Conservation (phyloP, 2,797 vertebrate species). For the Hyperoplus immaculatus region DNA sequence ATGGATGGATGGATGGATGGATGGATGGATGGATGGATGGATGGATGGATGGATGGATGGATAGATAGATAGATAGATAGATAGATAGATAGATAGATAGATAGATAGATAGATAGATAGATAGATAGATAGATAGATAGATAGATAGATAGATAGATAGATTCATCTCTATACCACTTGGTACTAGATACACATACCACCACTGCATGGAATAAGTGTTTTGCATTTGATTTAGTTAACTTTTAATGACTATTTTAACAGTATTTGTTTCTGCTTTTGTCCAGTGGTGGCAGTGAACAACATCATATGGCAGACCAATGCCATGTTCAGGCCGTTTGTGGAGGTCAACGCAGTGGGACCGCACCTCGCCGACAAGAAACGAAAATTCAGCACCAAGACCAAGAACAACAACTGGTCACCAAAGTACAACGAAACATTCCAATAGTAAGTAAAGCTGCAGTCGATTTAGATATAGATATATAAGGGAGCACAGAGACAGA, state of each 20-base stretch:
- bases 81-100: too few species aligned
- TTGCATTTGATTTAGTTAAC: too few species aligned
- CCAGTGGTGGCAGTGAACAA: constrained; percentile 94
- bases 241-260: neutral
- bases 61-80: too few species aligned
- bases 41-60: too few species aligned
- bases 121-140: too few species aligned
- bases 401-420: constrained; percentile 99
- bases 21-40: too few species aligned
- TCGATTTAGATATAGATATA: neutral
- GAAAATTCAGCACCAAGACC: constrained; percentile 98
- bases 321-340: constrained; percentile 99
- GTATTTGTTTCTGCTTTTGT: constrained; percentile 22
- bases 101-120: too few species aligned
- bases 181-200: too few species aligned
- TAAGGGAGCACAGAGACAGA: neutral
- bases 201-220: too few species aligned
- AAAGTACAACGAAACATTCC: constrained; percentile 99
- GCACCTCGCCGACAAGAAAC: constrained; percentile 94
- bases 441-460: constrained; percentile 91
- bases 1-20: too few species aligned
- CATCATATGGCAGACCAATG: constrained; percentile 94
- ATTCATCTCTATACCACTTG: too few species aligned
- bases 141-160: too few species aligned
- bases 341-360: constrained; percentile 95